Base-by-base conservation (phyloP, 2,113 vertebrate genomes). In the Lasiurus cinereus region DNA sequence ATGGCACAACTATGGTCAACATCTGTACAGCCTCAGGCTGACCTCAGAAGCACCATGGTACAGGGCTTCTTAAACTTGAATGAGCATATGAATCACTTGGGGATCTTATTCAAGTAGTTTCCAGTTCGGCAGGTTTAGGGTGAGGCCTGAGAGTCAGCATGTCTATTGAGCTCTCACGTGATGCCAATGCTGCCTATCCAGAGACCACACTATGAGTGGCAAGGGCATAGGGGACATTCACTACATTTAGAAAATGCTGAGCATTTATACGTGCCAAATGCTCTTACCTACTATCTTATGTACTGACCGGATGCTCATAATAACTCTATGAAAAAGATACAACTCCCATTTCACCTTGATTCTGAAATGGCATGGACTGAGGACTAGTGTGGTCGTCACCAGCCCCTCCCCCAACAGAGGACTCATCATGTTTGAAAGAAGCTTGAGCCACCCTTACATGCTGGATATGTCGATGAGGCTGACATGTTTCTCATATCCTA, bases 401-500 rank as follows among this genome's bases (percentile, higher is more conserved):
- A 50, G 6, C 31, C 54, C 33, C 29, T 39, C 8, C 83, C 54
- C 43, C 10, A 84, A 77, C 1, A 18, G 21, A 2, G 9, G 50
- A 66, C 54, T 48, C 73, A 29, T 67, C 13, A 7, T 64, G 19
- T 73, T 5, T 54, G 31, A 87, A 90, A 92, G 84, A 93, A 6
- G 52, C 15, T 76, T n/a, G 64, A 27, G 0, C 59, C 95, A 39
- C 13, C 80, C 99, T 99, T 98, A 99, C 99, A 99, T 99, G 98
- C 99, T 99, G 92, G 99, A 99, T 97, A 99, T 99, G 97, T 99
- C 99, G 16, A 99, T 99, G 95, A 99, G 99, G 82, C 98, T 98
- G 96, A 99, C 98, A 96, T 99, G 99, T 88, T 99, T 98, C 80
- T 99, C 99, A 90, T 98, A 98, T 90, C 99, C 99, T 0, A 99